Evolutionary conservation across 1,140 invertebrate species (phyloP), one percentile per base, ranked within the genome.

Genomic region (Scaptomyza montana): DNA sequence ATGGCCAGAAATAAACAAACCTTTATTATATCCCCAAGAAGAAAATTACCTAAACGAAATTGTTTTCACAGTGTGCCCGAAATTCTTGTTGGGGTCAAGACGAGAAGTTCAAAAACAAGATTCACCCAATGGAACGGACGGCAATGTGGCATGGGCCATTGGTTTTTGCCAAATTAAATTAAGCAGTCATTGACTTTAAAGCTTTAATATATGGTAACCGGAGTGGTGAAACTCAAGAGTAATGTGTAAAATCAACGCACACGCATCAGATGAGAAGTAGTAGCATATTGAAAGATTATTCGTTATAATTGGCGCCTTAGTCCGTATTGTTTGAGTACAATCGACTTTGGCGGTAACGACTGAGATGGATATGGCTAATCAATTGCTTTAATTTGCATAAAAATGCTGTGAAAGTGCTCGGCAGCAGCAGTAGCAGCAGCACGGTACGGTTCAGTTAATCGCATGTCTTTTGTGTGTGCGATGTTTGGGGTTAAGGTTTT

Each of bases 161-260:
- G 81, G 86, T 87, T 86, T 86, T 78, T 36, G 54, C 57, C 72
- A 87, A 87, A 87, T 87, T 87, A 89, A 82, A 87, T 87, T 87
- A 87, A 87, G 80, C 84, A 87, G 84, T 87, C 84, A 87, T 87
- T 87, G 84, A 87, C 84, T 87, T 89, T 50, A 54, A 64, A 36
- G 50, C 25, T 16, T 47, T 36, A n/a, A 13, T 39, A 25, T 50
- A 36, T 49, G 54, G 33, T 57, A 13, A 28, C 25, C 62, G 21
- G 33, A 36, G 47, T n/a, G 63, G 13, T 9, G 51, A 66, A 50
- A 25, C 57, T 6, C 30, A 65, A 33, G 5, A 43, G 39, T n/a
- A 43, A 43, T 41, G 36, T 47, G 30, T 59, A n/a, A 39, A 39
- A 9, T 54, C 7, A 36, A 67, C 43, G 43, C 49, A 72, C 28